Percentiles rank a stretch among this genome's conserved stretches.
Conservation (phyloP, 2,888 invertebrate genomes). For the Cheilosia variabilis region DNA sequence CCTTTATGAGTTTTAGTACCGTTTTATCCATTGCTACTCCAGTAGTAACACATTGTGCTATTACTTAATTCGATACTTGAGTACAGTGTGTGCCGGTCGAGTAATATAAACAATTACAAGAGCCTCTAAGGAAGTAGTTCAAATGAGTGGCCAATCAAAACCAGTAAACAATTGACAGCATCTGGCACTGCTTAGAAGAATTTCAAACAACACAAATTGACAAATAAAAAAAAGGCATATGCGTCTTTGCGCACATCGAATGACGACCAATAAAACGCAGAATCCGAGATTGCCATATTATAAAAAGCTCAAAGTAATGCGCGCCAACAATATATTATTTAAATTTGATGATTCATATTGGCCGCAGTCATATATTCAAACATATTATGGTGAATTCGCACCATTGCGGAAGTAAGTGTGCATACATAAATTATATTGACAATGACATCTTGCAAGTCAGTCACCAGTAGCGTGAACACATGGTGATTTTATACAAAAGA, state of each 20-base stretch:
- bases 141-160: constrained; percentile 23
- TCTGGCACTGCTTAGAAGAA: constrained; percentile 24
- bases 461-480: background rate
- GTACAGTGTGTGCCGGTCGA: background rate
- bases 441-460: constrained; percentile 65
- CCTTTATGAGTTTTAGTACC: constrained; percentile 26
- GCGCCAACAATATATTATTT: constrained; percentile 53
- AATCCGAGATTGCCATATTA: constrained; percentile 57
- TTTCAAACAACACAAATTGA: constrained; percentile 22
- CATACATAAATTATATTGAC: constrained; percentile 21
- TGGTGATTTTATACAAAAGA: constrained; percentile 6
- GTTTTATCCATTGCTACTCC: constrained; percentile 3
- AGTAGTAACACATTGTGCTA: constrained; percentile 7
- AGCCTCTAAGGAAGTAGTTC: constrained; percentile 10
- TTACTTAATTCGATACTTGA: constrained; percentile 15
- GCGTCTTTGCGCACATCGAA: constrained; percentile 48
- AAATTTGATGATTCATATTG: constrained; percentile 63
- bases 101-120: background rate
- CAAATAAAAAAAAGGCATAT: constrained; percentile 13
- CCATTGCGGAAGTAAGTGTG: constrained; percentile 69
- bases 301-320: constrained; percentile 63
- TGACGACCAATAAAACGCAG: constrained; percentile 52
- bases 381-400: constrained; percentile 12
- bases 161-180: constrained; percentile 9
- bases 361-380: too few relatives aligned